Conservation (phyloP, 2,113 vertebrate species). For the Pseudorectes ferrugineus region DNA sequence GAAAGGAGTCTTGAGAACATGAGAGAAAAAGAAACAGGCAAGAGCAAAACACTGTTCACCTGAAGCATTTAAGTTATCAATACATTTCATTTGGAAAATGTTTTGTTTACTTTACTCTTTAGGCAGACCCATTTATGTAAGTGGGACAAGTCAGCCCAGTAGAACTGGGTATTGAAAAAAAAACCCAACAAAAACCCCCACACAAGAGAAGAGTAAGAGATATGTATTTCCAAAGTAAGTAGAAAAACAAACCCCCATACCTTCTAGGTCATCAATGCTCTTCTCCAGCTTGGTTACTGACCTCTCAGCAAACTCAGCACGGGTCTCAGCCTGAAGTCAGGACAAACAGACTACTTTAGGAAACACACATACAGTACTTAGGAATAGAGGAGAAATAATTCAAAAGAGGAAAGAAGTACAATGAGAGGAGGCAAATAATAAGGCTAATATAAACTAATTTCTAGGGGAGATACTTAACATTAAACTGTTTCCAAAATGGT, state of each 20-base stretch:
- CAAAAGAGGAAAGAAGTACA: not conserved
- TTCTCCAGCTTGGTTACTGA: constrained; percentile 99
- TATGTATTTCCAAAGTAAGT: not conserved
- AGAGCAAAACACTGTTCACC: constrained; percentile 41
- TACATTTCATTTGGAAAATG: not conserved
- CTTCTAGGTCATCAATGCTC: constrained; percentile 98
- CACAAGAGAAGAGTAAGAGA: not conserved
- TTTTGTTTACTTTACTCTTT: not conserved
- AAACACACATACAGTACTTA: not conserved
- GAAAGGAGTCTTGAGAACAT: not conserved
- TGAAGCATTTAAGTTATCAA: not conserved
- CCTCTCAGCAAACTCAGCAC: constrained; percentile 98
- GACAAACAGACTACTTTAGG: not conserved
- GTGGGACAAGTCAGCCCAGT: not conserved
- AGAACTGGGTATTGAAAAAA: not conserved
- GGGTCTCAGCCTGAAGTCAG: constrained; percentile 90
- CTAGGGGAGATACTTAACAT: not conserved
- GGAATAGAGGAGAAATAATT: not conserved
- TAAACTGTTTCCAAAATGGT: not conserved
- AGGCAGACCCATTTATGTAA: not conserved
- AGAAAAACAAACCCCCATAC: constrained; percentile 70
- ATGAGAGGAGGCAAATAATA: not conserved
- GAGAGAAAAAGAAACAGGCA: constrained; percentile 40
- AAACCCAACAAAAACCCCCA: rapidly evolving
- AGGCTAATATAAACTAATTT: not conserved